Base-by-base conservation (phyloP, 2,113 vertebrate species). In the Mirounga angustirostris region DNA sequence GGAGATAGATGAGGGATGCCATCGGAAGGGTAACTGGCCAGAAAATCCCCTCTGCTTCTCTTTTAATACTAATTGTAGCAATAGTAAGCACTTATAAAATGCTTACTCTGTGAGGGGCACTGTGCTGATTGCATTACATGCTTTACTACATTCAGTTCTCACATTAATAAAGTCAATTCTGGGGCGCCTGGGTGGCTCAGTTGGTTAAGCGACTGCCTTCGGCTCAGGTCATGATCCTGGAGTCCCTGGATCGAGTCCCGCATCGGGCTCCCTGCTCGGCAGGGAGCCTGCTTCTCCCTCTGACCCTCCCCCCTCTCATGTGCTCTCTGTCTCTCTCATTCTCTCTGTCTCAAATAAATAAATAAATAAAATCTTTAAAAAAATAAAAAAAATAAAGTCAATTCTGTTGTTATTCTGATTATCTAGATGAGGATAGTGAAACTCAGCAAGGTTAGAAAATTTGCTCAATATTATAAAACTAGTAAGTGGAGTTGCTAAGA, bases 1-100 rank as follows among this genome's bases (percentile, higher is more conserved):
- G 54, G 36, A 78, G 16, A 79, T 16, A 78, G 16, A 79, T 16
- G 43, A 97, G 2, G 12, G 30, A 0, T 0, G 81, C 22, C 94
- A 71, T 33, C n/a, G 24, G 90, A 93, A 52, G 90, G 91, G 21
- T 88, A 95, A 73, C 93, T 94, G 89, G 96, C 97, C 97, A 98
- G 73, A 97, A 97, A 56, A 21, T 10, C 54, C 24, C 24, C 28
- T 74, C 96, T 87, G 92, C 91, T 96, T 30, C 63, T 88, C 13
- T 59, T 65, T 91, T 12, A 33, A 90, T 58, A 21, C 3, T 71
- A 76, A 50, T 28, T 71, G 4, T 85, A 89, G 61, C 54, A n/a
- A 85, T 1, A 50, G 33, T 13, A 30, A 61, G 8, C 15, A 21
- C 30, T 74, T 67, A 67, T 16, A 65, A 83, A 74, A 78, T 30